Base-by-base conservation (phyloP, 2,888 invertebrate species). In the Nipponacmea schrenckii region DNA sequence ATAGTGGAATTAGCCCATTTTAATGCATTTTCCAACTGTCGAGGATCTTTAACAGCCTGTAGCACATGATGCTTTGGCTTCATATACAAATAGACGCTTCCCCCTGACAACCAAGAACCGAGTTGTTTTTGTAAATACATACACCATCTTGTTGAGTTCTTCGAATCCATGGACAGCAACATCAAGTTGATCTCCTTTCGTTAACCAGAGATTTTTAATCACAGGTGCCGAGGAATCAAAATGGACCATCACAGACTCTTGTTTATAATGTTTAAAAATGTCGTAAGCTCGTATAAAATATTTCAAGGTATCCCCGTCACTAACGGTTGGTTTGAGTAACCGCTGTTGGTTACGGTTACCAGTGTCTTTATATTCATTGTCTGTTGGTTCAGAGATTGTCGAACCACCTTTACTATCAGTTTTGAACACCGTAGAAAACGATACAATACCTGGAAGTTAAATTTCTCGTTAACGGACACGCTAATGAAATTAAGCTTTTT, bases 151-250 rank as follows among this genome's bases (percentile, higher is more conserved):
- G 24, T 67, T 69, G 20, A 79, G 70, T 39, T 79, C 74, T 46
- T 74, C 77, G 8, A 68, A 20, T 27, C 65, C 73, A 50, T 79
- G 79, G 27, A 78, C 77, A 26, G 72, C 71, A 17, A 78, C 45
- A 45, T 76, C 75, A 2, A 64, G 56, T 17, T 67, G 64, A 48
- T 72, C 72, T 12, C 68, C 72, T 17, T 63, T 71, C 10, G 76
- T 75, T 10, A 80, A 68, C 74, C 79, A 78, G 44, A 80, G 66
- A 67, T 77, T 70, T 17, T 69, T 62, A 12, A 77, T 74, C 50
- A 76, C 63, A 1, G 80, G 80, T 17, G 77, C 74, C 15, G 79
- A 78, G 1, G 73, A 64, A 67, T 80, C 80, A 10, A 76, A 66
- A 45, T 76, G 74, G 1, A 80, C 73, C 0, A 62, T 69, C 2